Evolutionary conservation across 2,113 vertebrate genomes (phyloP).

Genomic region (Barbus barbus): DNA sequence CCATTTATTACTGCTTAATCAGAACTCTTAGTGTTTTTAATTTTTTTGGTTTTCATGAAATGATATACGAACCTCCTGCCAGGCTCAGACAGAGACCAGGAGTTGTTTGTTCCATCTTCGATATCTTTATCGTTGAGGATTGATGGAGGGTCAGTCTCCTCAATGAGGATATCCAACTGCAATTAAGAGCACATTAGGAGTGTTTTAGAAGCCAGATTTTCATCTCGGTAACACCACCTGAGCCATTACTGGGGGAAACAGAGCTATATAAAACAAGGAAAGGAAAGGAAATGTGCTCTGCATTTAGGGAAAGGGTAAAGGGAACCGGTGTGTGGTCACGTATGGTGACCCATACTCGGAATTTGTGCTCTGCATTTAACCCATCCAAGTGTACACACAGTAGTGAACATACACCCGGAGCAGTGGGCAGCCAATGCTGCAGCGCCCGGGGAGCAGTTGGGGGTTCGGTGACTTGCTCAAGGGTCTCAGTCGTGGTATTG

Average conservation of each 20-base stretch:
- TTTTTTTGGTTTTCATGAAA: background rate
- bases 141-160: slow-evolving; percentile 38
- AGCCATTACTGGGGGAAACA: background rate
- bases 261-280: background rate
- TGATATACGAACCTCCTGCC: slow-evolving; percentile 59
- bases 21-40: background rate
- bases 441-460: too few relatives aligned
- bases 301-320: too few relatives aligned
- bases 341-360: too few relatives aligned
- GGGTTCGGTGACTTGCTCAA: too few relatives aligned
- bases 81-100: slow-evolving; percentile 37
- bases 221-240: background rate
- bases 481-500: too few relatives aligned
- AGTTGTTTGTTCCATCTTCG: slow-evolving; percentile 57
- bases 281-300: too few relatives aligned
- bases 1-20: too few relatives aligned
- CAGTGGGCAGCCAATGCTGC: too few relatives aligned
- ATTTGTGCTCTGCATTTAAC: too few relatives aligned
- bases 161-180: slow-evolving; percentile 53
- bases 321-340: too few relatives aligned
- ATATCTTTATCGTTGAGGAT: slow-evolving; percentile 57
- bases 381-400: too few relatives aligned
- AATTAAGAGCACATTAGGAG: slow-evolving; percentile 46
- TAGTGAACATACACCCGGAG: too few relatives aligned
- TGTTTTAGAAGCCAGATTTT: slow-evolving; percentile 24